These are phyloP conservation scores for Psilanteris sp. DNA, from an alignment of 1,140 invertebrate genomes.

Conservation along the genomic window DNA sequence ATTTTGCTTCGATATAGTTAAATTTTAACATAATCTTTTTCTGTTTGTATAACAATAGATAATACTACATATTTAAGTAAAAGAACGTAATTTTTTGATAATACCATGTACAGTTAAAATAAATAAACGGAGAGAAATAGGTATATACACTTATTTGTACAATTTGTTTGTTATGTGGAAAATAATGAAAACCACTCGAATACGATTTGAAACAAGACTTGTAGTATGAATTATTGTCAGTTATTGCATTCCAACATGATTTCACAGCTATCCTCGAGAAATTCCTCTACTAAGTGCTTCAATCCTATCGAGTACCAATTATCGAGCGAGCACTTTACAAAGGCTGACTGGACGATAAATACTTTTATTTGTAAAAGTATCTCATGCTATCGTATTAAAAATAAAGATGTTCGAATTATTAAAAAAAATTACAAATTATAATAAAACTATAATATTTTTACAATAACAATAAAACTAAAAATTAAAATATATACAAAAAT, in stretches of 20 bases:
- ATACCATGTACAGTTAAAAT: too few relatives aligned
- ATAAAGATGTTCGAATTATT: constrained; percentile 57
- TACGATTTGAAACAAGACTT: constrained; percentile 43
- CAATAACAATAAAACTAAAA: too few relatives aligned
- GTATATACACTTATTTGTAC: constrained; percentile 18
- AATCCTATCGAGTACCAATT: constrained; percentile 72
- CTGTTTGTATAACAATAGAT: too few relatives aligned
- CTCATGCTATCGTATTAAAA: too few relatives aligned
- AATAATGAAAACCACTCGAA: constrained; percentile 52
- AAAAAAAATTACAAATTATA: constrained; percentile 1
- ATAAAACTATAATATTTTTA: too few relatives aligned
- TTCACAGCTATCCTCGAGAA: constrained; percentile 47
- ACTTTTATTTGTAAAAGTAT: constrained; percentile 56
- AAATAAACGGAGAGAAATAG: background rate
- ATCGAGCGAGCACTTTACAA: constrained; percentile 65
- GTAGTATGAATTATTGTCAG: constrained; percentile 61
- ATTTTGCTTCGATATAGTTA: too few relatives aligned
- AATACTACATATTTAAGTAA: too few relatives aligned
- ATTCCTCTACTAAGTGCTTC: constrained; percentile 64
- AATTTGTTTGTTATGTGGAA: constrained; percentile 21
- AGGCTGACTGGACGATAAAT: constrained; percentile 65
- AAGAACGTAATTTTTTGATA: too few relatives aligned
- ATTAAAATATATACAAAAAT: too few relatives aligned
- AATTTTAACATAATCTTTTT: too few relatives aligned
- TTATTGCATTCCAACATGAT: constrained; percentile 56